A percentile compares a stretch with the other conserved stretches of the same genome.
These are phyloP conservation scores for Galemys pyrenaicus DNA, from an alignment of 2,113 vertebrate genomes.

Conservation along the genomic window DNA sequence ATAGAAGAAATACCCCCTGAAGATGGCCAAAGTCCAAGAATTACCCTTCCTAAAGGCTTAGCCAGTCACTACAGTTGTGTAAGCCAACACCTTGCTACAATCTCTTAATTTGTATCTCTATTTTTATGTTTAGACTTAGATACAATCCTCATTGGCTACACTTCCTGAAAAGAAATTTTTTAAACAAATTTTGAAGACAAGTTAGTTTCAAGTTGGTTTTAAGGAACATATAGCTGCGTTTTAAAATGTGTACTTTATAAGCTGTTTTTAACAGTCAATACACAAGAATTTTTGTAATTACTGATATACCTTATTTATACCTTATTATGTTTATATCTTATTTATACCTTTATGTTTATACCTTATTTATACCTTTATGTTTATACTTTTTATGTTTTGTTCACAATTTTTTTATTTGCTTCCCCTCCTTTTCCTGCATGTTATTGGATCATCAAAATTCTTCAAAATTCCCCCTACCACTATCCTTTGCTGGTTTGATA, in stretches of 20 bases:
- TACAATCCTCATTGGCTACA: neutral
- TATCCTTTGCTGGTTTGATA: slow-evolving; percentile 8
- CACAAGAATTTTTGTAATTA: neutral
- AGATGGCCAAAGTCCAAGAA: neutral
- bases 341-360: neutral
- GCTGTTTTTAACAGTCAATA: neutral
- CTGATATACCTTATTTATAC: neutral
- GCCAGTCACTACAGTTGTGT: neutral
- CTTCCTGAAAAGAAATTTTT: neutral
- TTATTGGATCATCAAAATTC: neutral
- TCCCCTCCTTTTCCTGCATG: neutral
- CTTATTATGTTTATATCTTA: neutral
- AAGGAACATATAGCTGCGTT: neutral
- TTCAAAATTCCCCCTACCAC: neutral
- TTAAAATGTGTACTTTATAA: neutral
- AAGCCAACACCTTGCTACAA: neutral
- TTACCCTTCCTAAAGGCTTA: neutral
- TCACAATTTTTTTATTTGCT: neutral
- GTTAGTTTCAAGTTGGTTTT: neutral
- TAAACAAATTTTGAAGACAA: neutral
- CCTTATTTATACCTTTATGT: neutral
- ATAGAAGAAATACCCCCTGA: neutral
- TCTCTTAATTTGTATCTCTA: neutral
- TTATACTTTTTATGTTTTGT: neutral
- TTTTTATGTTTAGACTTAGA: neutral